These are phyloP conservation scores for Quiscalus mexicanus DNA, from an alignment of 2,113 vertebrate species.

Conservation along the genomic window DNA sequence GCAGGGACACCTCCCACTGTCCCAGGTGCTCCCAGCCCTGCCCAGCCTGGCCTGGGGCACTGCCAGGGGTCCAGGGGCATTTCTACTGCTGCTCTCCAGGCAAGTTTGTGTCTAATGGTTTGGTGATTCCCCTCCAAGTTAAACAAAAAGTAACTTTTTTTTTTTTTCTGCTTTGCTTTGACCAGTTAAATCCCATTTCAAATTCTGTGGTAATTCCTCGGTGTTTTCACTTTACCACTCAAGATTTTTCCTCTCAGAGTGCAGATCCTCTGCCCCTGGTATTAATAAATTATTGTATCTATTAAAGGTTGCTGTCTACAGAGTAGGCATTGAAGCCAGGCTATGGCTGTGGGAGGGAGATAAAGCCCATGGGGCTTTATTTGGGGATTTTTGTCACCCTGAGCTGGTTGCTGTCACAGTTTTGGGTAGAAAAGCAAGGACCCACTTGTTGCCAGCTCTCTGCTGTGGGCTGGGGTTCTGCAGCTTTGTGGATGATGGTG, in stretches of 20 bases:
- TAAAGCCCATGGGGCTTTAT: neutral
- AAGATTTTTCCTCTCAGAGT: neutral
- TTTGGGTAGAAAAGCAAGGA: neutral
- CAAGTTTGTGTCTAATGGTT: neutral
- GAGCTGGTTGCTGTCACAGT: neutral
- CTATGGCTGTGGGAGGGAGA: too few species aligned
- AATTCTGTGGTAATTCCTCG: neutral
- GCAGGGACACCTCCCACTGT: neutral
- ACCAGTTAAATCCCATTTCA: neutral
- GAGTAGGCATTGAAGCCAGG: neutral
- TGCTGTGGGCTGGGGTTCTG: neutral
- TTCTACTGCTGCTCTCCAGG: neutral
- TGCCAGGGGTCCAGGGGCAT: neutral
- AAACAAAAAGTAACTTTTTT: neutral
- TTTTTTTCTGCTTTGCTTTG: neutral
- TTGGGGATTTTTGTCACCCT: neutral
- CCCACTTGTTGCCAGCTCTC: neutral
- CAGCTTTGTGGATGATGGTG: neutral
- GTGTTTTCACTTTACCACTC: neutral
- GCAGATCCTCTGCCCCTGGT: neutral
- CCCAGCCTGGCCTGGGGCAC: neutral
- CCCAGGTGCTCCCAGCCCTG: neutral
- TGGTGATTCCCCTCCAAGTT: neutral
- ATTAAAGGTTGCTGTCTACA: neutral
- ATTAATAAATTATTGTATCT: neutral